Evolutionary conservation across 2,888 invertebrate genomes (phyloP).

Genomic region (Tubiluchus corallicola): DNA sequence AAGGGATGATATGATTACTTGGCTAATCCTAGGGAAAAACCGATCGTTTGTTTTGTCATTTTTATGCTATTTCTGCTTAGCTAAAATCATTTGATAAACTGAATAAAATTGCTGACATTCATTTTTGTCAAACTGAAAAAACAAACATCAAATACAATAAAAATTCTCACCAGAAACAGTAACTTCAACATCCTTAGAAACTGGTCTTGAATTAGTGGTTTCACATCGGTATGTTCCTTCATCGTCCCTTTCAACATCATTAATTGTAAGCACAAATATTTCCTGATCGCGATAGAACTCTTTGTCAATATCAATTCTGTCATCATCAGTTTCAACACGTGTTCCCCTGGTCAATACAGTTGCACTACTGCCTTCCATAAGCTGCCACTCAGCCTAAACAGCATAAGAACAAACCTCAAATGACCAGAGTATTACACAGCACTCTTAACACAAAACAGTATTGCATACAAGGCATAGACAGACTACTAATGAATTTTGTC

Average conservation of each 20-base stretch:
- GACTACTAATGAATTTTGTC: not conserved
- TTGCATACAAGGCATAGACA: too few relatives aligned
- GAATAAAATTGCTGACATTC: too few relatives aligned
- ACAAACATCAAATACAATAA: too few relatives aligned
- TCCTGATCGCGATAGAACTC: not conserved
- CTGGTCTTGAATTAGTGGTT: not conserved
- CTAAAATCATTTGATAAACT: too few relatives aligned
- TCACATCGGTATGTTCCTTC: not conserved
- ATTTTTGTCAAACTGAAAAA: too few relatives aligned
- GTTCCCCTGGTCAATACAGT: not conserved
- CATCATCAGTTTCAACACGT: not conserved
- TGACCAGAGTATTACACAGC: too few relatives aligned
- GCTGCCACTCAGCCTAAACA: slow-evolving; percentile 1
- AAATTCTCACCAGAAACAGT: slow-evolving; percentile 1
- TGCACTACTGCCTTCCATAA: not conserved
- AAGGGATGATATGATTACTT: too few relatives aligned
- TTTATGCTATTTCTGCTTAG: too few relatives aligned
- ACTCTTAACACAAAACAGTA: too few relatives aligned
- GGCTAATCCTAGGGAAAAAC: too few relatives aligned
- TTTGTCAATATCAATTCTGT: not conserved
- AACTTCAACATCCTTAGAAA: not conserved
- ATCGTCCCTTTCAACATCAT: not conserved
- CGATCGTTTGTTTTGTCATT: too few relatives aligned
- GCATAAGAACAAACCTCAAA: too few relatives aligned
- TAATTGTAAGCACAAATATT: not conserved